Base-by-base conservation (phyloP, 2,113 vertebrate species). In the Chaetodon auriga region DNA sequence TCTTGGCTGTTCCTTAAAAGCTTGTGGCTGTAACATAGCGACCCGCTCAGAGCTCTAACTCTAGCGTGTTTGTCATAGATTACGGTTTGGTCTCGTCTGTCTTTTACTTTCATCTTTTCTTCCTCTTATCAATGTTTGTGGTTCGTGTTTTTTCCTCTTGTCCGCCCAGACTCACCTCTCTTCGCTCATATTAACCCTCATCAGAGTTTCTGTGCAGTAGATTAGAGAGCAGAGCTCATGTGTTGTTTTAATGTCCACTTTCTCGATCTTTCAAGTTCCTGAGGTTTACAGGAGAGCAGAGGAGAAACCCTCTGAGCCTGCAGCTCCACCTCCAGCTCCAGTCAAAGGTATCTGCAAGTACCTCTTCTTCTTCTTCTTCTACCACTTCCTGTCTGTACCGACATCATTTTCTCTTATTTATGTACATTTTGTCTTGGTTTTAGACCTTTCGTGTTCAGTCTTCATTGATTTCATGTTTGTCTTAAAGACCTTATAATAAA, bases 181-280 rank as follows among this genome's bases (percentile, higher is more conserved):
- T 60, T 46, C 0, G 38, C 53, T 83, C 77, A 60, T 25, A 66
- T 81, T 89, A 87, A 87, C 58, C 55, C 25, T 35, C 6, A 30
- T 35, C 21, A 57, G 0, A 69, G 72, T 60, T 62, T 61, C 13
- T 43, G 58, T 12, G 14, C 36, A 60, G 48, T 80, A 69, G 69
- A 73, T 41, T 14, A 13, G 36, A 82, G 36, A 76, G 30, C 46
- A 41, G 58, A 80, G n/a, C 16, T 49, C 46, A 4, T 35, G 43
- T 21, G 1, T 49, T 19, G 12, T 89, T 66, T 85, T 93, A 91
- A 93, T 14, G 43, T 62, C 8, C 91, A 66, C 78, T 94, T 73
- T 93, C 82, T 90, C 80, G 2, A 79, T 93, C 53, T 92, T 94
- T 91, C 38, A 93, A 94, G 93, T 88, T 86, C 63, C 90, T 82